Conservation (phyloP, 2,888 invertebrate species). For the Punctoribates punctum region DNA sequence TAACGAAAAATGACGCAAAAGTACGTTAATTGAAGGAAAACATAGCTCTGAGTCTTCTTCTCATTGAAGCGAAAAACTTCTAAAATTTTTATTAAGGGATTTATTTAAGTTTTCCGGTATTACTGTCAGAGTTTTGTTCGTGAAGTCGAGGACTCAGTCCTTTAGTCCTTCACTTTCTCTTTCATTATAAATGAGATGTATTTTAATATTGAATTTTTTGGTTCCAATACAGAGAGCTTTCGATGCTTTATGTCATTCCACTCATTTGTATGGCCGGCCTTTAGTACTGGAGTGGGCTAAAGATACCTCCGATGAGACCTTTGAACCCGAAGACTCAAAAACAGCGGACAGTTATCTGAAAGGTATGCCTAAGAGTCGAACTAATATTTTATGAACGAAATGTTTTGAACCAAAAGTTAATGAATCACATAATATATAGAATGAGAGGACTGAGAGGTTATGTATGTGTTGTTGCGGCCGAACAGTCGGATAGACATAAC, state of each 20-base stretch:
- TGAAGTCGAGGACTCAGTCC: not conserved
- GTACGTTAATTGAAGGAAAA: conserved; percentile 56
- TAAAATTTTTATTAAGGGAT: conserved; percentile 35
- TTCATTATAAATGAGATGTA: conserved; percentile 26
- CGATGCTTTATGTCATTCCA: conserved; percentile 86
- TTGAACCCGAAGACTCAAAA: not conserved
- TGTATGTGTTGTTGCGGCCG: conserved; percentile 23
- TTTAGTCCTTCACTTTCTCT: not conserved
- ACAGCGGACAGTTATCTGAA: not conserved
- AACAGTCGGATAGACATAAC: conserved; percentile 12
- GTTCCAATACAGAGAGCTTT: conserved; percentile 70
- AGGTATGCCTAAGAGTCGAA: not conserved
- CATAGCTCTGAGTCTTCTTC: not conserved
- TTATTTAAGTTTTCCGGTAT: conserved; percentile 1
- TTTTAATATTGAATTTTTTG: not conserved
- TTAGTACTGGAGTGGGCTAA: conserved; percentile 94
- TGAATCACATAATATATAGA: conserved; percentile 32
- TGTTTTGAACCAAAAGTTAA: conserved; percentile 30
- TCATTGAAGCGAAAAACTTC: not conserved
- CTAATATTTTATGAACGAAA: conserved; percentile 3
- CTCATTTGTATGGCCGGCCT: conserved; percentile 93
- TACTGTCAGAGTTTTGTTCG: not conserved
- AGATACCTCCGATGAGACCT: conserved; percentile 15
- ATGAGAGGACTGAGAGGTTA: not conserved
- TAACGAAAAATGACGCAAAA: conserved; percentile 84